Percentiles rank a stretch among this genome's conserved stretches.
Conservation (phyloP, 2,113 vertebrate genomes). For the Tenebrosternarchus preto region DNA sequence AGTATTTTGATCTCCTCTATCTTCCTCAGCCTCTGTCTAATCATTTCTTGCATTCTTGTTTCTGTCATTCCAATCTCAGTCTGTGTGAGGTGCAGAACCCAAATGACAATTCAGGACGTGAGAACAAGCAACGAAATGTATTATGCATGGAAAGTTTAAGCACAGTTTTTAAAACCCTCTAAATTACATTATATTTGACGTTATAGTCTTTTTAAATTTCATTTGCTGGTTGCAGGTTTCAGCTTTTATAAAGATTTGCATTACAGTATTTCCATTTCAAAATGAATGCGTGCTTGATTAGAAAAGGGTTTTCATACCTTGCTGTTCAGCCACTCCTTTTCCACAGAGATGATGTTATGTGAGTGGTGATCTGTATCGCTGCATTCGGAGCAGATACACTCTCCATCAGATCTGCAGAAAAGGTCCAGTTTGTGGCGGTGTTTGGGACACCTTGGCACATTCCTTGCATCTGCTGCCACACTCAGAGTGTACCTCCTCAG, state of each 20-base stretch:
- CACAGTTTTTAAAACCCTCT: neutral
- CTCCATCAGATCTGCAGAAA: constrained; percentile 66
- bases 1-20: constrained; percentile 66
- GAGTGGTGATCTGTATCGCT: constrained; percentile 55
- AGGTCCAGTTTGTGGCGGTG: constrained; percentile 53
- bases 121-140: neutral
- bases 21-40: constrained; percentile 62
- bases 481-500: constrained; percentile 65
- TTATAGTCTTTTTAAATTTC: no score
- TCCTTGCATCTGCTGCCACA: constrained; percentile 39
- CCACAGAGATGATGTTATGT: constrained; percentile 60
- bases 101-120: constrained; percentile 16
- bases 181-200: no score
- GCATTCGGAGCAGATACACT: constrained; percentile 68
- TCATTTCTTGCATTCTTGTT: constrained; percentile 67
- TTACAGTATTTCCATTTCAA: neutral
- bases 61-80: constrained; percentile 54
- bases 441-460: constrained; percentile 54
- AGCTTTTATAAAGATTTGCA: neutral
- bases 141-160: neutral
- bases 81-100: constrained; percentile 52
- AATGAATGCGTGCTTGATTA: neutral
- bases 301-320: constrained; percentile 59
- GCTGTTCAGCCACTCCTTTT: constrained; percentile 63
- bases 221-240: no score